Conservation (phyloP, 92 coral and sea anemone genomes). For the Parazoanthus swiftii region DNA sequence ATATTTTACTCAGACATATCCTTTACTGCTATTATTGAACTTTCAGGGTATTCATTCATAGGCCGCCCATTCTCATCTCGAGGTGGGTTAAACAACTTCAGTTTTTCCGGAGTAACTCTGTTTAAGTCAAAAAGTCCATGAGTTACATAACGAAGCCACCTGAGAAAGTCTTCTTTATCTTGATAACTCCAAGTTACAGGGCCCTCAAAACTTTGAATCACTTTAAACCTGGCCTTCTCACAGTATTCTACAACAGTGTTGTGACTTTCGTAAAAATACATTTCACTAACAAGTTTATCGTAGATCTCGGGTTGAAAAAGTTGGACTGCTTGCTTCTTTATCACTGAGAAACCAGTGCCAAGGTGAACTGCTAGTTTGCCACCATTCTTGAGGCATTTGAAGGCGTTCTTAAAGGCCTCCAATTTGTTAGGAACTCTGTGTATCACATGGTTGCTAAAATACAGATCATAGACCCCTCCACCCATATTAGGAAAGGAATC, state of each 20-base stretch:
- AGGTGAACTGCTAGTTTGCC: constrained; percentile 29
- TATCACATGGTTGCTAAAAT: constrained; percentile 39
- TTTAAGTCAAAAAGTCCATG: constrained; percentile 35
- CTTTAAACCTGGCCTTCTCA: constrained; percentile 17
- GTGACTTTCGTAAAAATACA: constrained; percentile 37
- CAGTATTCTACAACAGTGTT: constrained; percentile 6
- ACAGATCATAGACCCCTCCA: constrained; percentile 30
- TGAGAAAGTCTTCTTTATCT: constrained; percentile 31
- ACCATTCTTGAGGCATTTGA: constrained; percentile 26
- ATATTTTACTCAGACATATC: neutral
- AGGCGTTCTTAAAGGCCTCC: constrained; percentile 33
- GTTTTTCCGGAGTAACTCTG: constrained; percentile 18
- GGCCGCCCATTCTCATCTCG: constrained; percentile 5
- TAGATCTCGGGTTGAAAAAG: constrained; percentile 24
- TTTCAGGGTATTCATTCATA: constrained; percentile 12
- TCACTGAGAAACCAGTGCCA: constrained; percentile 1
- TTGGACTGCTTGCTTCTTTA: constrained; percentile 26
- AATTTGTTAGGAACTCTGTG: constrained; percentile 36
- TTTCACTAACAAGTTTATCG: constrained; percentile 5
- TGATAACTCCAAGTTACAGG: constrained; percentile 26
- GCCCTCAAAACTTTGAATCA: constrained; percentile 8
- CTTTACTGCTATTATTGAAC: constrained; percentile 22
- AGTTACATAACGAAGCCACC: constrained; percentile 20
- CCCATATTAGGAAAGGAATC: constrained; percentile 20
- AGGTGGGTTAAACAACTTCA: constrained; percentile 29